Conservation (phyloP, 2,113 vertebrate species). For the Scomber colias region DNA sequence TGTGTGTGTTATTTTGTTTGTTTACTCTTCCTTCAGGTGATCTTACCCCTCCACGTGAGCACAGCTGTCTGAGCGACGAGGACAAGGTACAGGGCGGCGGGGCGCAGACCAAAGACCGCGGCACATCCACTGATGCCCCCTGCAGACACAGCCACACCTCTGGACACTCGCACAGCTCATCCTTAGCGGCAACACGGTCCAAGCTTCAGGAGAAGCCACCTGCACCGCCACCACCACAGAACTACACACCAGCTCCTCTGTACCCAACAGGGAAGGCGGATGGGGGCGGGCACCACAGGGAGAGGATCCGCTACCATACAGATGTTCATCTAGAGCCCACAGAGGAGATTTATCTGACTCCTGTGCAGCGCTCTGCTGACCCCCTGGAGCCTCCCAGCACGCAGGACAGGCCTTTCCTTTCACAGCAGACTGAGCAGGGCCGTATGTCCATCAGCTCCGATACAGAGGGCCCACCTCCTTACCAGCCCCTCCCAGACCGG, state of each 20-base stretch:
- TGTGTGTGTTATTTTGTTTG: constrained; percentile 19
- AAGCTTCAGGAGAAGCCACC: constrained; percentile 77
- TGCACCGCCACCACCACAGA: constrained; percentile 79
- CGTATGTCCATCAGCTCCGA: constrained; percentile 96
- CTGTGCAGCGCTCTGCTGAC: constrained; percentile 91
- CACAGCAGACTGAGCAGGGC: constrained; percentile 89
- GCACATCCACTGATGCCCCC: constrained; percentile 93
- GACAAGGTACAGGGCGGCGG: constrained; percentile 86
- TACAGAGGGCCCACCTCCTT: constrained; percentile 89
- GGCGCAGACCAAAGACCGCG: constrained; percentile 94
- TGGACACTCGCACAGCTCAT: constrained; percentile 79
- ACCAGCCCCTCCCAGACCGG: constrained; percentile 87
- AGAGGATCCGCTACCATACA: constrained; percentile 92
- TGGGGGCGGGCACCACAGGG: constrained; percentile 83
- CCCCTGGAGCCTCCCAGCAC: constrained; percentile 74
- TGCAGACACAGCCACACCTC: constrained; percentile 88
- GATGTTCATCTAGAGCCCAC: constrained; percentile 94
- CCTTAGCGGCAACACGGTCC: constrained; percentile 59
- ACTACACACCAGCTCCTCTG: constrained; percentile 78
- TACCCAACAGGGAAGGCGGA: constrained; percentile 82
- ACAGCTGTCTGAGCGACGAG: constrained; percentile 96
- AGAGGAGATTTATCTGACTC: constrained; percentile 97
- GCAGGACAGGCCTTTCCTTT: constrained; percentile 87
- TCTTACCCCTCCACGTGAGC: constrained; percentile 91
- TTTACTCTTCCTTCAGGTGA: constrained; percentile 84